Evolutionary conservation across 2,888 invertebrate genomes (phyloP).

Genomic region (Drosophila cracens): DNA sequence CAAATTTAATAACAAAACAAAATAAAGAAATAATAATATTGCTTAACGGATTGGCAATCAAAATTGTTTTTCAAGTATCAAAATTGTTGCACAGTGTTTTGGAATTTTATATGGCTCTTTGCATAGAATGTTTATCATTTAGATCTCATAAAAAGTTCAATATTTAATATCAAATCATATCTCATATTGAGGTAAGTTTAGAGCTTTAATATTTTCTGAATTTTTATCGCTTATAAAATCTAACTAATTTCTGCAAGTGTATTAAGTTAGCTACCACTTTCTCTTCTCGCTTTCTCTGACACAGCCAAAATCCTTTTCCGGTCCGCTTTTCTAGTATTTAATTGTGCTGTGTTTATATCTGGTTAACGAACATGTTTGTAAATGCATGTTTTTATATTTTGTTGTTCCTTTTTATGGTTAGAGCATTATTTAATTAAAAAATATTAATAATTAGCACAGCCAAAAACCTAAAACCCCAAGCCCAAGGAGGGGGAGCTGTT

Average conservation of each 20-base stretch:
- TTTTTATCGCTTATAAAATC: not conserved
- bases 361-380: constrained; percentile 46
- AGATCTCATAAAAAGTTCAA: not conserved
- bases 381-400: constrained; percentile 13
- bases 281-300: not conserved
- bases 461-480: constrained; percentile 16
- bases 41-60: not conserved
- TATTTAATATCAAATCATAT: not conserved
- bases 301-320: constrained; percentile 14
- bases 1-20: not conserved
- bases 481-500: not conserved
- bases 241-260: constrained; percentile 13
- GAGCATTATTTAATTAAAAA: constrained; percentile 76
- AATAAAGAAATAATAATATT: not conserved
- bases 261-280: not conserved
- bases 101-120: not conserved
- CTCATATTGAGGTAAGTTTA: not conserved
- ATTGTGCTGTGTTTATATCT: constrained; percentile 46
- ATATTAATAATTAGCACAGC: constrained; percentile 69
- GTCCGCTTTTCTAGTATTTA: constrained; percentile 29
- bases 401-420: constrained; percentile 29
- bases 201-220: not conserved
- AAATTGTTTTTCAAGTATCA: not conserved
- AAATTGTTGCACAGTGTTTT: not conserved
- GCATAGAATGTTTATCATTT: not conserved